Evolutionary conservation across 2,888 invertebrate genomes (phyloP).

Genomic region (Agrotis segetum): DNA sequence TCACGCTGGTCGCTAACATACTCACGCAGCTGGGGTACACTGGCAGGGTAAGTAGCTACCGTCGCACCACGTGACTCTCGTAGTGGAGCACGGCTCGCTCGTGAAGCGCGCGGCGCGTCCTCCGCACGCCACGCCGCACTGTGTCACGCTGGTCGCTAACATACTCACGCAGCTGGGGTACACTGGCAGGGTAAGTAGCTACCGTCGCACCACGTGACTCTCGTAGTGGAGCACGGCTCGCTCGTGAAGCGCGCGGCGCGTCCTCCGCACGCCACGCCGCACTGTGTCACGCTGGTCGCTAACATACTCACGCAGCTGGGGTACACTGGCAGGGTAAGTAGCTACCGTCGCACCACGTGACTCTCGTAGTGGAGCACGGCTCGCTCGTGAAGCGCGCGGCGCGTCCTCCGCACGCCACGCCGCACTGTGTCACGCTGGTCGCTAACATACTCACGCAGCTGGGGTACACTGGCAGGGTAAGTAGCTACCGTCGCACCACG

Average conservation of each 20-base stretch:
- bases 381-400: constrained; percentile 92
- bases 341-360: constrained; percentile 90
- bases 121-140: constrained; percentile 91
- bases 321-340: constrained; percentile 92
- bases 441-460: constrained; percentile 93
- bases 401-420: constrained; percentile 90
- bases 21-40: constrained; percentile 94
- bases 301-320: constrained; percentile 94
- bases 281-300: constrained; percentile 91
- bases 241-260: constrained; percentile 92
- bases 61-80: constrained; percentile 92
- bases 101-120: constrained; percentile 92
- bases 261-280: constrained; percentile 91
- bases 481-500: constrained; percentile 88
- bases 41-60: constrained; percentile 89
- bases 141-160: constrained; percentile 92
- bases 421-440: constrained; percentile 91
- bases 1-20: constrained; percentile 93
- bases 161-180: constrained; percentile 94
- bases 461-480: constrained; percentile 93
- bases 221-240: constrained; percentile 93
- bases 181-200: constrained; percentile 91
- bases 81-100: constrained; percentile 92
- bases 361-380: constrained; percentile 93
- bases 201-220: constrained; percentile 91